Evolutionary conservation across 2,797 vertebrate species (phyloP).

Genomic region (Chelon labrosus): DNA sequence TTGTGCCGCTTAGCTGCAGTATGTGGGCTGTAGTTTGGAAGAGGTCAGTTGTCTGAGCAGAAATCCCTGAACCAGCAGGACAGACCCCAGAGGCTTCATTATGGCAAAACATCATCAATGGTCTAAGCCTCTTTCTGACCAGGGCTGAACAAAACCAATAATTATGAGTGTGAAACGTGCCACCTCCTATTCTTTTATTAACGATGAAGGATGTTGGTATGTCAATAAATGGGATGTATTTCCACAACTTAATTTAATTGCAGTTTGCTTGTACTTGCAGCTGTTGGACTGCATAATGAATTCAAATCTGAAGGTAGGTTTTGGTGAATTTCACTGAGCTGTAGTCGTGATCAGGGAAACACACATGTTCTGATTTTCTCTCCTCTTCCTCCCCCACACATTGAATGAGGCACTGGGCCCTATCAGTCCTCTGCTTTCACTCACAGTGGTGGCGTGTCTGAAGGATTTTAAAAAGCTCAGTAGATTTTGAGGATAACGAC

Average conservation of each 20-base stretch:
- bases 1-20: constrained; percentile 28
- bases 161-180: constrained; percentile 27
- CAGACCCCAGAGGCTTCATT: constrained; percentile 65
- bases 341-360: constrained; percentile 58
- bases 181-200: constrained; percentile 23
- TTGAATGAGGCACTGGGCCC: constrained; percentile 50
- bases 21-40: constrained; percentile 27
- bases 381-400: constrained; percentile 60
- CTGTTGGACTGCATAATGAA: neutral
- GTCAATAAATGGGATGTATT: constrained; percentile 1
- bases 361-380: constrained; percentile 41
- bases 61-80: constrained; percentile 17
- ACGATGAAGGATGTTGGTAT: neutral
- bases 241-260: neutral
- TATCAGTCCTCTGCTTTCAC: constrained; percentile 59
- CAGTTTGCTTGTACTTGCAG: constrained; percentile 1
- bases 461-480: constrained; percentile 64
- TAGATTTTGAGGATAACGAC: constrained; percentile 67
- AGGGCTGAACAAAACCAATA: constrained; percentile 47
- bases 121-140: constrained; percentile 23
- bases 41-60: constrained; percentile 45
- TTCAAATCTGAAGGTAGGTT: constrained; percentile 24
- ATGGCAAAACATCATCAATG: constrained; percentile 56
- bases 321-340: constrained; percentile 23
- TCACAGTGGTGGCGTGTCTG: constrained; percentile 61